phyloP scores from a whole-genome alignment of 2,113 vertebrate genomes.

The Clupea harengus region DNA sequence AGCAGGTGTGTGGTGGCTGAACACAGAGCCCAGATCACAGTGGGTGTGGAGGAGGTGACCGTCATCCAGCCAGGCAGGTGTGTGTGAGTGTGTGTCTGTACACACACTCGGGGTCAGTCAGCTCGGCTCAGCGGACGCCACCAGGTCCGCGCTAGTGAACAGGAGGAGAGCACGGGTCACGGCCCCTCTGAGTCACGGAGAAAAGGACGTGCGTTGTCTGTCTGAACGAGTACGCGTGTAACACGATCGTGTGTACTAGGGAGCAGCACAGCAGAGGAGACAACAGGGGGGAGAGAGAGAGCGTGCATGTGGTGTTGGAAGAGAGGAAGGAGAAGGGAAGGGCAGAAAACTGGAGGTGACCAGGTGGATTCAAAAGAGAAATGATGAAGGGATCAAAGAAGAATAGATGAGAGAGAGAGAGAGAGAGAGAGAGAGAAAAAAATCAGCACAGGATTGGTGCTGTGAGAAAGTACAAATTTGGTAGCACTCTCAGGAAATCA shows the following conservation, averaged over 20 bases:
- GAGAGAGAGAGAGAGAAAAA: constrained; percentile 4
- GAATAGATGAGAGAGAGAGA: background rate
- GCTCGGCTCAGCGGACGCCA: background rate
- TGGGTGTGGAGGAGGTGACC: background rate
- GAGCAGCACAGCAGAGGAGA: background rate
- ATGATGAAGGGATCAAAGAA: background rate
- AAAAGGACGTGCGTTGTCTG: background rate
- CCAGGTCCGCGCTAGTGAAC: background rate
- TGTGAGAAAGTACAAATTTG: background rate
- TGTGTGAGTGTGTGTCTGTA: background rate
- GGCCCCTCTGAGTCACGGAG: background rate
- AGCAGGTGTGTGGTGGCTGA: background rate
- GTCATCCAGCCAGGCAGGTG: background rate
- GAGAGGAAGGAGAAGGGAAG: background rate
- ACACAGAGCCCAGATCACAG: background rate
- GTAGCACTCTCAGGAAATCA: background rate
- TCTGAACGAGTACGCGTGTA: background rate
- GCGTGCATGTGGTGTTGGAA: background rate
- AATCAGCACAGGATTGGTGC: background rate
- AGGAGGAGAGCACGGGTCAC: background rate
- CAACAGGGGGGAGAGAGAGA: background rate
- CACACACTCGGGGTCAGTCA: background rate
- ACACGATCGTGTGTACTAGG: background rate
- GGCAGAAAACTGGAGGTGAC: background rate
- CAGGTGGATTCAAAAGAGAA: background rate